phyloP scores from a whole-genome alignment of 2,888 invertebrate species.

The Masnerella sp. region DNA sequence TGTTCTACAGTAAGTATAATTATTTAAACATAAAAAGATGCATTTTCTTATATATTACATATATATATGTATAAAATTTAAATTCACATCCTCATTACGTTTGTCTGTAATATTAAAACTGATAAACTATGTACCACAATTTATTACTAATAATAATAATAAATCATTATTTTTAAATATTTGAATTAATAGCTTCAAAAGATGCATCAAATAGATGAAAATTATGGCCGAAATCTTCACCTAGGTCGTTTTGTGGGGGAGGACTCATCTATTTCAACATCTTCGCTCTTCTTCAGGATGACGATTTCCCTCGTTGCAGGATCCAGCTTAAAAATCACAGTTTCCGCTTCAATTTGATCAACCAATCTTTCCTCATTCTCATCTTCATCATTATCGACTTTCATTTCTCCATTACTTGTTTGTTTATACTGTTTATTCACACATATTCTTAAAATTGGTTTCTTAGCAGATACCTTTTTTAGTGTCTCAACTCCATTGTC shows the following conservation, averaged over 20 bases:
- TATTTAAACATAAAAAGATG: too few relatives aligned
- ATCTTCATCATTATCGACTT: neutral
- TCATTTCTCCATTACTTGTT: slow-evolving; percentile 22
- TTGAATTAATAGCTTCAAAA: too few relatives aligned
- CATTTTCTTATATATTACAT: too few relatives aligned
- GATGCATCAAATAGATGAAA: too few relatives aligned
- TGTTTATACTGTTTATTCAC: slow-evolving; percentile 62
- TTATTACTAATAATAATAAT: too few relatives aligned
- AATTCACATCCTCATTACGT: too few relatives aligned
- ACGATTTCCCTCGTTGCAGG: slow-evolving; percentile 62
- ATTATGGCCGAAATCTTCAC: slow-evolving; percentile 39
- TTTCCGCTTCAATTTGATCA: slow-evolving; percentile 59
- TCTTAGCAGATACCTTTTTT: slow-evolving; percentile 21
- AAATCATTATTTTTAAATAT: too few relatives aligned
- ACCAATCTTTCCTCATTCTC: neutral
- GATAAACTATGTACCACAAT: too few relatives aligned
- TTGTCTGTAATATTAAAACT: too few relatives aligned
- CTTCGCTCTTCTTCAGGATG: slow-evolving; percentile 42
- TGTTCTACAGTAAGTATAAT: too few relatives aligned
- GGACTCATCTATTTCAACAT: neutral
- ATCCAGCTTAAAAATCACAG: slow-evolving; percentile 64
- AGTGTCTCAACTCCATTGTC: neutral
- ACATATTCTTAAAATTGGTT: slow-evolving; percentile 62
- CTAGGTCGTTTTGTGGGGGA: slow-evolving; percentile 22
- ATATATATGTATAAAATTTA: too few relatives aligned